phyloP scores from a whole-genome alignment of 2,113 vertebrate species.

The Pandion haliaetus region DNA sequence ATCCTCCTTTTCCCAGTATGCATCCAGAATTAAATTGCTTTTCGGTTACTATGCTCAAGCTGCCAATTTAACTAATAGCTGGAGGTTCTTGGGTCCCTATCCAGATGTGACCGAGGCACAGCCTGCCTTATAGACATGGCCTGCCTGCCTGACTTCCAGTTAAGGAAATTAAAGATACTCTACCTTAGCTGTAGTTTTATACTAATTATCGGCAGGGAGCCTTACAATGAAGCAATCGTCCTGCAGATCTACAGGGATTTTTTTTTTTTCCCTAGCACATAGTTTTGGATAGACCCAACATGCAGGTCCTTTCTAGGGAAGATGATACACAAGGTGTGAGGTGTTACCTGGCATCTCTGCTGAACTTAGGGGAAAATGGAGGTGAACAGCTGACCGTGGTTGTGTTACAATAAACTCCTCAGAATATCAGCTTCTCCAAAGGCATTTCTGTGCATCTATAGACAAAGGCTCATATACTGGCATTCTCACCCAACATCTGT shows the following conservation, averaged over 20 bases:
- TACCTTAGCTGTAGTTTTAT: background rate
- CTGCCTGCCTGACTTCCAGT: background rate
- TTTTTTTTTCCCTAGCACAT: fast-evolving
- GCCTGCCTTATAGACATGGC: no score
- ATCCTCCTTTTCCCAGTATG: background rate
- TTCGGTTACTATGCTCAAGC: fast-evolving
- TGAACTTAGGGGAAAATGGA: background rate
- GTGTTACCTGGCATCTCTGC: background rate
- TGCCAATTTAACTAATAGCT: background rate
- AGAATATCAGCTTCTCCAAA: background rate
- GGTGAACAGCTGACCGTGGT: background rate
- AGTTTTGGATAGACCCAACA: background rate
- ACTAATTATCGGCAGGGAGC: background rate
- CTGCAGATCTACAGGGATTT: no score
- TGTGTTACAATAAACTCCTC: background rate
- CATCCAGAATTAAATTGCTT: background rate
- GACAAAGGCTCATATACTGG: fast-evolving
- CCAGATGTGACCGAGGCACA: background rate
- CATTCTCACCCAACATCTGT: background rate
- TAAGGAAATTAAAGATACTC: background rate
- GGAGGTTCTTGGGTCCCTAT: background rate
- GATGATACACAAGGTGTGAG: background rate
- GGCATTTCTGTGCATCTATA: background rate
- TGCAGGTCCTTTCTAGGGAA: background rate
- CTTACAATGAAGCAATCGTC: background rate